Base-by-base conservation (phyloP, 2,888 invertebrate genomes). In the Proisotoma minuta region DNA sequence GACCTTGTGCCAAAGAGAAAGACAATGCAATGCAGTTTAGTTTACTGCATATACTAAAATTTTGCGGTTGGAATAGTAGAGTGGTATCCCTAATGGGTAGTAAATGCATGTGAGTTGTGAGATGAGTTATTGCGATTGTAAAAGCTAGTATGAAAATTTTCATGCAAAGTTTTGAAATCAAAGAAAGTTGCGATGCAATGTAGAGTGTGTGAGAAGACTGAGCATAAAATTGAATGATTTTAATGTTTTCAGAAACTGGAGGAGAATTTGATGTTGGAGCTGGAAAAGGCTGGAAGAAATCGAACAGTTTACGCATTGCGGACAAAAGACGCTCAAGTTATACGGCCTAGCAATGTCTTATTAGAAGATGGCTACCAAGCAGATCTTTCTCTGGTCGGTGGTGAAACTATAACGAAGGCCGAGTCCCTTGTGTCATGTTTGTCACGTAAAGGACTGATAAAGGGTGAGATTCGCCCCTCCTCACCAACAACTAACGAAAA, bases 221-320 rank as follows among this genome's bases (percentile, higher is more conserved):
- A n/a, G 18, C 4, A 12, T n/a, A 5, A 5, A 43, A 43, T 43
- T 43, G 43, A 43, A 43, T 43, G 18, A 43, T 43, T 43, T 49
- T 58, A 39, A 58, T 58, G 39, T 60, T 56, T n/a, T 43, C 57
- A 73, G 71, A 73, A 71, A 63, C 68, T 71, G 23, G 71, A 71
- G 53, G 73, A 71, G 65, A 71, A 66, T 62, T 64, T 71, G 68
- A 68, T 73, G 73, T 68, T 56, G 65, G 71, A 64, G 4, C 57
- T 71, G 59, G 72, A 60, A 59, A 66, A 69, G 59, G 60, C 60
- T 54, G 68, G 66, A n/a, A n/a, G n/a, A 59, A 72, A 72, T 64
- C 61, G 63, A 52, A 72, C 70, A 59, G 68, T 71, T 73, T 71
- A 71, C 73, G 73, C 73, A 73, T 62, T 73, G 71, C 71, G 73